A percentile compares a stretch with the other conserved stretches of the same genome.
These are phyloP conservation scores for Sanderia malayensis DNA, from an alignment of 30 jellyfish, hydroid and myxozoan genomes.

Conservation along the genomic window DNA sequence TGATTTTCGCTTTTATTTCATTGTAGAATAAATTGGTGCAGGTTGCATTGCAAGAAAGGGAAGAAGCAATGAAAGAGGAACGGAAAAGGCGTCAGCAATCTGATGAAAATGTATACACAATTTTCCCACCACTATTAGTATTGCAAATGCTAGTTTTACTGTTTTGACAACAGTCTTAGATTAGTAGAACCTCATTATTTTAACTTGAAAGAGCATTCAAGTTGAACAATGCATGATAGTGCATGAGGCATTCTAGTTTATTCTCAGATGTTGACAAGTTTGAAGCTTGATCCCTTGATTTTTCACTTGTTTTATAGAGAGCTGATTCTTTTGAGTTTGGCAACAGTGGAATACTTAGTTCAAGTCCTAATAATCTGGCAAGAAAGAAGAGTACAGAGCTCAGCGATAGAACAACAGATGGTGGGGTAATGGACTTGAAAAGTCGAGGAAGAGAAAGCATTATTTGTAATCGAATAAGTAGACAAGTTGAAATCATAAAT, in stretches of 20 bases:
- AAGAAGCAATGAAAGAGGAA: slow-evolving; percentile 63
- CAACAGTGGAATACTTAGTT: slow-evolving; percentile 28
- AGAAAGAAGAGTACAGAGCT: slow-evolving; percentile 31
- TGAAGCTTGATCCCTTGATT: too few species aligned
- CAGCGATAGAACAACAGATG: slow-evolving; percentile 33
- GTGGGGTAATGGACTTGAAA: slow-evolving; percentile 7
- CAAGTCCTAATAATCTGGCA: slow-evolving; percentile 33
- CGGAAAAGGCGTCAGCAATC: slow-evolving; percentile 41
- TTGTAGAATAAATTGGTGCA: slow-evolving; percentile 67
- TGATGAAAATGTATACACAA: slow-evolving; percentile 58
- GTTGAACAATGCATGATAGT: too few species aligned
- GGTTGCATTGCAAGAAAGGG: slow-evolving; percentile 77
- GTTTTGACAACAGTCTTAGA: too few species aligned
- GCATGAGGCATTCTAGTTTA: too few species aligned
- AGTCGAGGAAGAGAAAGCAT: slow-evolving; percentile 25
- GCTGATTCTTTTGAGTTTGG: slow-evolving; percentile 34
- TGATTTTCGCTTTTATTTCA: neutral
- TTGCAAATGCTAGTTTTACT: too few species aligned
- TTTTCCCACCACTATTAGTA: too few species aligned
- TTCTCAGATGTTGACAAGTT: too few species aligned
- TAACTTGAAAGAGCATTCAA: too few species aligned
- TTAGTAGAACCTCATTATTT: too few species aligned
- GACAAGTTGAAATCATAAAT: slow-evolving; percentile 31
- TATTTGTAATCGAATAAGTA: slow-evolving; percentile 25
- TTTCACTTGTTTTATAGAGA: neutral